Evolutionary conservation across 2,888 invertebrate genomes (phyloP).

Genomic region (Adineta ricciae): DNA sequence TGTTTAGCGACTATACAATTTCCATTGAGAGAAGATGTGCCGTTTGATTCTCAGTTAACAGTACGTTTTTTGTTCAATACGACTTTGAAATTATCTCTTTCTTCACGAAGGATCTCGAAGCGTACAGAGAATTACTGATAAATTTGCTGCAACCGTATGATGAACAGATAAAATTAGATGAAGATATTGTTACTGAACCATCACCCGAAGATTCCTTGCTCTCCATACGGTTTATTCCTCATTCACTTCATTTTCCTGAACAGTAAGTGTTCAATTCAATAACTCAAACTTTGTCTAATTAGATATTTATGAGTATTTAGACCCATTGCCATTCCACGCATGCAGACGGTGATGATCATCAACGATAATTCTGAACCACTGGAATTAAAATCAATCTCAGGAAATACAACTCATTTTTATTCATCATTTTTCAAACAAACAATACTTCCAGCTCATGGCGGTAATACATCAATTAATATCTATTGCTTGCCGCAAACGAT

Average conservation of each 20-base stretch:
- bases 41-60: too few relatives aligned
- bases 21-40: not conserved
- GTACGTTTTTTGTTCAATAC: not conserved
- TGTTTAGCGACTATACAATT: not conserved
- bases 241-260: not conserved
- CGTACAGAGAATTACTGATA: not conserved
- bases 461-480: not conserved
- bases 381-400: not conserved
- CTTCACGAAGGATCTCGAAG: not conserved
- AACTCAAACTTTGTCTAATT: not conserved
- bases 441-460: not conserved
- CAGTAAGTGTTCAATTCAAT: not conserved
- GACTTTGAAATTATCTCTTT: not conserved
- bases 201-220: not conserved
- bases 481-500: not conserved
- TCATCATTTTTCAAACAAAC: not conserved
- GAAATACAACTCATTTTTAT: not conserved
- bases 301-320: not conserved
- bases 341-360: not conserved
- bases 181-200: not conserved
- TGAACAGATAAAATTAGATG: not conserved
- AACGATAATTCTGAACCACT: not conserved
- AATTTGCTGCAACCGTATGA: not conserved
- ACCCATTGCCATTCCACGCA: not conserved
- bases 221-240: not conserved